Conservation (phyloP, 2,113 vertebrate species). For the Nycticryphes semicollaris region DNA sequence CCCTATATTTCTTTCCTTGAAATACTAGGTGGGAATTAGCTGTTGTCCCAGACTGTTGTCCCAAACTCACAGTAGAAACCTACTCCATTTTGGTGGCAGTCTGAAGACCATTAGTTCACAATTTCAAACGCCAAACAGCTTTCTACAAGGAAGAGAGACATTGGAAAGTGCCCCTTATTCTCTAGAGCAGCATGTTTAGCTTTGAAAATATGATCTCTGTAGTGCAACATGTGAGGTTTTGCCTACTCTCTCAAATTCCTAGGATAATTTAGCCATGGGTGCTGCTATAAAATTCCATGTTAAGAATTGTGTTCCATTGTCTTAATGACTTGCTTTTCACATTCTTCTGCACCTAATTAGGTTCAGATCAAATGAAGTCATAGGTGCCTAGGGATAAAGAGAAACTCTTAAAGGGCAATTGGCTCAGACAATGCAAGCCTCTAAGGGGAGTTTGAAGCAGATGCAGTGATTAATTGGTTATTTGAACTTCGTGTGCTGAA, state of each 20-base stretch:
- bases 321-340: constrained; percentile 31
- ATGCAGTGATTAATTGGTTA: constrained; percentile 45
- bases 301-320: constrained; percentile 6
- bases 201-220: background rate
- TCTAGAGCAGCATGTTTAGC: background rate
- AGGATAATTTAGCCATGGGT: background rate
- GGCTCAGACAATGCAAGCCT: constrained; percentile 16
- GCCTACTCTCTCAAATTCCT: background rate
- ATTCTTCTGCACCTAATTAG: constrained; percentile 54
- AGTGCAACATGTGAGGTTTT: background rate
- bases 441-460: constrained; percentile 34
- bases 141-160: background rate
- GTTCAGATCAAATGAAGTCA: constrained; percentile 57
- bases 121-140: background rate
- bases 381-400: constrained; percentile 43
- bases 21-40: background rate
- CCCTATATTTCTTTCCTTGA: background rate
- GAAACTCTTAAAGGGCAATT: constrained; percentile 54
- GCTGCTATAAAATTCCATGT: background rate
- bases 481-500: constrained; percentile 24
- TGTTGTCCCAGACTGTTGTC: too few relatives aligned
- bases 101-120: background rate
- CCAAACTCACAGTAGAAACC: background rate
- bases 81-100: background rate
- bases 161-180: background rate